Conservation (phyloP, 2,113 vertebrate genomes). For the Cichladusa arquata region DNA sequence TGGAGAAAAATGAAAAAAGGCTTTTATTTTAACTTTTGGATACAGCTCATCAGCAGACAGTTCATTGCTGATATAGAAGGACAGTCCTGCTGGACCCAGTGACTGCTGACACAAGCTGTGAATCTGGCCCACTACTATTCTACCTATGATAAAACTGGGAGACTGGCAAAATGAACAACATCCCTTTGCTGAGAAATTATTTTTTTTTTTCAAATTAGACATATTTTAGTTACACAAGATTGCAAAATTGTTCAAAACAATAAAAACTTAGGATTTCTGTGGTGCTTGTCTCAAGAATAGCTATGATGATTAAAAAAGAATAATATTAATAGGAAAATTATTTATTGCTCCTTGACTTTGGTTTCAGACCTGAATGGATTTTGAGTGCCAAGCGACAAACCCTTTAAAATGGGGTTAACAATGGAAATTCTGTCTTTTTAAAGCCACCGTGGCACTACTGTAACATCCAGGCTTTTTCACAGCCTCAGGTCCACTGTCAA, state of each 20-base stretch:
- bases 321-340: conserved; percentile 9
- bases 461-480: background rate
- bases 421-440: background rate
- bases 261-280: background rate
- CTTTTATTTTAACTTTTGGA: background rate
- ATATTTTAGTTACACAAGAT: background rate
- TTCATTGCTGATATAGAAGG: background rate
- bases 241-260: conserved; percentile 3
- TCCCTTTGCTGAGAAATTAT: background rate
- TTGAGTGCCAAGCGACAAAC: background rate
- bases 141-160: background rate
- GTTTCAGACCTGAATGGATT: conserved; percentile 34
- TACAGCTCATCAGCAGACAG: background rate
- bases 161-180: background rate
- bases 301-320: background rate
- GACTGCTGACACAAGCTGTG: background rate
- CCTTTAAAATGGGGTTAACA: conserved; percentile 19
- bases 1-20: background rate
- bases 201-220: background rate
- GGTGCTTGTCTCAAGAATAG: background rate
- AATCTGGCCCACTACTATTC: background rate
- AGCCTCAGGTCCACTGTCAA: background rate
- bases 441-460: background rate
- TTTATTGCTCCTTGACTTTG: conserved; percentile 11
- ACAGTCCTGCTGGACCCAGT: background rate